Evolutionary conservation across 1,140 invertebrate genomes (phyloP).

Genomic region (Mya arenaria): DNA sequence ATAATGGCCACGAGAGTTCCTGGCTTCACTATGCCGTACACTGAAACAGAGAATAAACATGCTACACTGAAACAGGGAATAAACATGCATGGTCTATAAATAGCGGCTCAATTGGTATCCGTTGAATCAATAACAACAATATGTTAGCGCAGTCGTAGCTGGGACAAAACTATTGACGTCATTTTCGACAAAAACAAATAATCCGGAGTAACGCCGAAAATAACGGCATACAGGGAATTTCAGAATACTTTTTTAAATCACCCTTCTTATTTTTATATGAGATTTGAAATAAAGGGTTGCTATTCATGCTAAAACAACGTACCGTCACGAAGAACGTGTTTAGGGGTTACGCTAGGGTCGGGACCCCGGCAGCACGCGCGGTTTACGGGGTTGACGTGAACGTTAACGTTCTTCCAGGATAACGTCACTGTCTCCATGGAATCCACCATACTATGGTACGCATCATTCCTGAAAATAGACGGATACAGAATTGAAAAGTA

Average conservation of each 20-base stretch:
- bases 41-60: slow-evolving; percentile 78
- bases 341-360: slow-evolving; percentile 17
- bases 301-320: not conserved
- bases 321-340: slow-evolving; percentile 50
- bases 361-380: slow-evolving; percentile 39
- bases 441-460: slow-evolving; percentile 42
- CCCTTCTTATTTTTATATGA: not conserved
- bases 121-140: too few relatives aligned
- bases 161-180: not conserved
- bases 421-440: slow-evolving; percentile 44
- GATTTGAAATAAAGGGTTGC: too few relatives aligned
- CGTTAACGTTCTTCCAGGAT: slow-evolving; percentile 48
- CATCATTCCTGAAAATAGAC: slow-evolving; percentile 41
- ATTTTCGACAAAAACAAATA: not conserved
- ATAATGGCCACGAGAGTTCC: slow-evolving; percentile 95
- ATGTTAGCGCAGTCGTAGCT: too few relatives aligned
- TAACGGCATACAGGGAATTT: not conserved
- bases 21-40: slow-evolving; percentile 92
- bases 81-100: too few relatives aligned
- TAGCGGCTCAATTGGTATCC: too few relatives aligned
- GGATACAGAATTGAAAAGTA: too few relatives aligned
- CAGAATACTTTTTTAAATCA: not conserved
- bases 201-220: not conserved
- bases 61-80: too few relatives aligned
- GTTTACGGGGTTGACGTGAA: slow-evolving; percentile 30